These are phyloP conservation scores for Coregonus ussuriensis DNA, from an alignment of 2,797 vertebrate genomes.

Conservation along the genomic window DNA sequence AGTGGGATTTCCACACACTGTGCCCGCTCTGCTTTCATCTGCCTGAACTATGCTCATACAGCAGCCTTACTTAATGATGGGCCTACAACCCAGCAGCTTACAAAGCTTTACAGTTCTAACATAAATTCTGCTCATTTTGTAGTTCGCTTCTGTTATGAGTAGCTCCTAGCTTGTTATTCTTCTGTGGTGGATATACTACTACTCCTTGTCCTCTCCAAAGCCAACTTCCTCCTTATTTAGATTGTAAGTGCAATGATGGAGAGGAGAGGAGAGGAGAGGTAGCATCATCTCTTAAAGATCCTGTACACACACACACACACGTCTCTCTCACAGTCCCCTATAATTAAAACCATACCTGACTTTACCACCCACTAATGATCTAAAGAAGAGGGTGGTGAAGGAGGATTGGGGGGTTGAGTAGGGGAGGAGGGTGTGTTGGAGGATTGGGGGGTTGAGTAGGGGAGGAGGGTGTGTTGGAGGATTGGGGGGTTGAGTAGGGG, in stretches of 20 bases:
- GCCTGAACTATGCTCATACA: slow-evolving; percentile 46
- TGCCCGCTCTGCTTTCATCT: neutral
- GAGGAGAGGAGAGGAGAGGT: slow-evolving; percentile 23
- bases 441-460: too few species aligned
- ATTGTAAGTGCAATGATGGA: slow-evolving; percentile 19
- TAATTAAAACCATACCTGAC: slow-evolving; percentile 75
- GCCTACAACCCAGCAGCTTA: slow-evolving; percentile 55
- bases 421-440: too few species aligned
- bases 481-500: slow-evolving; percentile 49
- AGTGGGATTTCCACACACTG: slow-evolving; percentile 10
- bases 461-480: slow-evolving; percentile 22
- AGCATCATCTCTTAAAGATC: neutral
- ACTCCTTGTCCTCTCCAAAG: slow-evolving; percentile 13
- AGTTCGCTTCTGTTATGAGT: slow-evolving; percentile 42
- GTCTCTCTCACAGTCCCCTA: slow-evolving; percentile 47
- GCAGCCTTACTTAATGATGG: slow-evolving; percentile 44
- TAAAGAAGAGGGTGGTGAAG: slow-evolving; percentile 49
- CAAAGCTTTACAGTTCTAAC: slow-evolving; percentile 53
- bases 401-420: slow-evolving; percentile 41
- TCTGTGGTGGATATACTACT: slow-evolving; percentile 27
- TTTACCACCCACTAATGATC: slow-evolving; percentile 70
- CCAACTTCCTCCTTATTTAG: neutral
- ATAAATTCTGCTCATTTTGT: slow-evolving; percentile 41
- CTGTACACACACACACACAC: too few species aligned
- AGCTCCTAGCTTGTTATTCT: slow-evolving; percentile 25